phyloP scores from a whole-genome alignment of 2,888 invertebrate genomes.

The Isoperla grammatica region DNA sequence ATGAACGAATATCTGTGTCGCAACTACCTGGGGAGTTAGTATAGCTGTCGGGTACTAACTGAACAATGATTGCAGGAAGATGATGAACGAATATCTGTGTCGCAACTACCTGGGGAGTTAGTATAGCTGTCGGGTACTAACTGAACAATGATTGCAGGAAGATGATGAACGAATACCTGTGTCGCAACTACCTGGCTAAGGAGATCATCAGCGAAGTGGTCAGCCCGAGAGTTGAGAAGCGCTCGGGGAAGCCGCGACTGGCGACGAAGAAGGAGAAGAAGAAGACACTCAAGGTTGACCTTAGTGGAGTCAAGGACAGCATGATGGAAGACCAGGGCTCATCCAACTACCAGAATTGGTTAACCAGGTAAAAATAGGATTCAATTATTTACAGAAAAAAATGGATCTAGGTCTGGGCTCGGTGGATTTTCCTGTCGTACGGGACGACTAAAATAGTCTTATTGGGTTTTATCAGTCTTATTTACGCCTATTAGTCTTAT shows the following conservation, averaged over 20 bases:
- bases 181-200: slow-evolving; percentile 66
- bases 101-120: not conserved
- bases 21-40: not conserved
- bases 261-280: not conserved
- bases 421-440: no score
- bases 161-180: slow-evolving; percentile 74
- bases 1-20: no score
- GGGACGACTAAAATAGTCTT: no score
- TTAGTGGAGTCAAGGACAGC: slow-evolving; percentile 45
- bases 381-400: slow-evolving; percentile 7
- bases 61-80: no score
- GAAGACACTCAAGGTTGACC: slow-evolving; percentile 35
- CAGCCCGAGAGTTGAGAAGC: slow-evolving; percentile 44
- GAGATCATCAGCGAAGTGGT: slow-evolving; percentile 62
- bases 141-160: slow-evolving; percentile 48
- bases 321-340: slow-evolving; percentile 66
- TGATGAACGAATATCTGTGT: no score
- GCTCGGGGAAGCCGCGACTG: slow-evolving; percentile 41
- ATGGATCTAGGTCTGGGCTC: slow-evolving; percentile 1
- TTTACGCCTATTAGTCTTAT: no score
- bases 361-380: slow-evolving; percentile 59
- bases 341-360: slow-evolving; percentile 66
- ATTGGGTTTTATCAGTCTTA: no score
- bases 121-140: not conserved
- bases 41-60: no score